Base-by-base conservation (phyloP, 2,797 vertebrate genomes). In the Pteronotus mesoamericanus region DNA sequence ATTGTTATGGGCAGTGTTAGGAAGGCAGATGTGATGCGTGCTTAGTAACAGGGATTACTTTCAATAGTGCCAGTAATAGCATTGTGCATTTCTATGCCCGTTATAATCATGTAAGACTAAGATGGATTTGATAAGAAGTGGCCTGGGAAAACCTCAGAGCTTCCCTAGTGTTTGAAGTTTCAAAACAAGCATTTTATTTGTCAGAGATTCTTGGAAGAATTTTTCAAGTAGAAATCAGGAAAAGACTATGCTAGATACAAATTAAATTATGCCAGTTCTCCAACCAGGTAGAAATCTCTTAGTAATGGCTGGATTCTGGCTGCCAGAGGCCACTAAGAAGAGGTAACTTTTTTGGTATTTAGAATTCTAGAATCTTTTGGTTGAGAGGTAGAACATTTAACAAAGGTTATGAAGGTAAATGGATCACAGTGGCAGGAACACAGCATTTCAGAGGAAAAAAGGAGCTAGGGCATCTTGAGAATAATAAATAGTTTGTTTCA, bases 11-110 rank as follows among this genome's bases (percentile, higher is more conserved):
- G 91, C 8, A 64, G 83, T 51, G 82, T 64, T 80, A 86, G 9
- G 19, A 95, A 95, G 88, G 64, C 77, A 79, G 91, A 39, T 22
- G 51, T 5, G 0, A n/a, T 18, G 39, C 3, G 0, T 9, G 37
- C 69, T 94, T 64, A 87, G 69, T 57, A 68, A 68, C 46, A 14
- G 29, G 74, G 34, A 75, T 82, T 82, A 16, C 11, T 91, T 91
- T 96, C 94, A 94, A 1, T 80, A 57, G 69, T 72, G 80, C 86
- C 94, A 61, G 92, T 97, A 97, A 91, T 87, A 87, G 72, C 87
- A 53, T 14, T 68, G 68, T 85, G 86, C 39, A 57, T 88, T 79
- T 74, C 10, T 90, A 29, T 66, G 29, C 46, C 84, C 29, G 9
- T 85, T 77, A 34, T 61, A 89, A 94, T 77, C 79, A 46, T 39